Evolutionary conservation across 2,888 invertebrate species (phyloP).

Genomic region (Acrobasis consociella): DNA sequence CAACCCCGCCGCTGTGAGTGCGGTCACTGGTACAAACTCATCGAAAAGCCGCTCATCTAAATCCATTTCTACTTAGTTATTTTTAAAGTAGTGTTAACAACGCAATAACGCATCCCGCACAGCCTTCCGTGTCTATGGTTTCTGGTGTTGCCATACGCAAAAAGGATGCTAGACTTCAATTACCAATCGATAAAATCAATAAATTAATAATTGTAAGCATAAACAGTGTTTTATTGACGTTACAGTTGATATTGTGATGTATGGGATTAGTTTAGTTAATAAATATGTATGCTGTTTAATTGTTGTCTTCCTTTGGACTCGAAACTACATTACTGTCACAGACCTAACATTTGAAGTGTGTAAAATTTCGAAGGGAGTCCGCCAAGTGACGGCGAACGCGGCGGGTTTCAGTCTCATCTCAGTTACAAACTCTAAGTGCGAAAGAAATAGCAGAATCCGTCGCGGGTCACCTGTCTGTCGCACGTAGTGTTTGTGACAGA

Average conservation of each 20-base stretch:
- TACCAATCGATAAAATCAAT: conserved; percentile 51
- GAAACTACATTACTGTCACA: too few relatives aligned
- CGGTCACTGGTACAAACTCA: conserved; percentile 97
- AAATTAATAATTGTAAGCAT: conserved; percentile 73
- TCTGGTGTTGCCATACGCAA: conserved; percentile 51
- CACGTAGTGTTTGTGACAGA: too few relatives aligned
- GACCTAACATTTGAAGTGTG: too few relatives aligned
- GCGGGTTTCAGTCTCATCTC: too few relatives aligned
- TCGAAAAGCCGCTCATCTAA: conserved; percentile 89
- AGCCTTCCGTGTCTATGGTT: conserved; percentile 47
- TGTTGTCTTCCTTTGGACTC: conserved; percentile 57
- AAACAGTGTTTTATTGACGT: conserved; percentile 60
- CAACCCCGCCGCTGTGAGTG: conserved; percentile 96
- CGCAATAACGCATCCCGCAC: conserved; percentile 63
- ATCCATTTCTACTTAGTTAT: conserved; percentile 61
- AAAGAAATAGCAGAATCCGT: too few relatives aligned
- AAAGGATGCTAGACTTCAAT: conserved; percentile 54
- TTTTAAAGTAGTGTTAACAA: conserved; percentile 62
- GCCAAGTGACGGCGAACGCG: too few relatives aligned
- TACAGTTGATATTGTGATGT: conserved; percentile 26
- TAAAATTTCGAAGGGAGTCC: too few relatives aligned
- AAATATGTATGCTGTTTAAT: conserved; percentile 60
- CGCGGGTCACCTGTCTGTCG: too few relatives aligned
- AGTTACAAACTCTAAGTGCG: too few relatives aligned
- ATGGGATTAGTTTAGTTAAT: conserved; percentile 43